Conservation (phyloP, 2,888 invertebrate species). For the Sinotaia quadrata region DNA sequence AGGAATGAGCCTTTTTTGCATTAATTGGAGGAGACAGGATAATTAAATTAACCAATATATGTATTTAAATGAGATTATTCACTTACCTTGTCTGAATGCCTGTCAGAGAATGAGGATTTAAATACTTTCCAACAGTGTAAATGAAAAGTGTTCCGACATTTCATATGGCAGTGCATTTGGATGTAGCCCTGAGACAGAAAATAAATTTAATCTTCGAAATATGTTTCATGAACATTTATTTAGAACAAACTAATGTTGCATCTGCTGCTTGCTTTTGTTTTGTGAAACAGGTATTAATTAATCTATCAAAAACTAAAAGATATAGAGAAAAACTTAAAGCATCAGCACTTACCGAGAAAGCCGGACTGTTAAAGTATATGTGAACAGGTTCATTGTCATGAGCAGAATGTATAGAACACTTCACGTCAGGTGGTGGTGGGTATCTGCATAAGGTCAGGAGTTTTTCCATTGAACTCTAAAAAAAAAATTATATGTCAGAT, state of each 20-base stretch:
- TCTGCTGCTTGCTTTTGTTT: too few relatives aligned
- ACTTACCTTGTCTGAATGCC: slow-evolving; percentile 51
- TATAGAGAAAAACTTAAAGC: neutral
- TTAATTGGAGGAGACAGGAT: too few relatives aligned
- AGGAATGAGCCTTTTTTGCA: too few relatives aligned
- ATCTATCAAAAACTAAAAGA: too few relatives aligned
- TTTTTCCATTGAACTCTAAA: slow-evolving; percentile 43
- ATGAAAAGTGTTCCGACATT: slow-evolving; percentile 52
- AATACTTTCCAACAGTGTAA: slow-evolving; percentile 49
- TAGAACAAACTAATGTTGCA: too few relatives aligned
- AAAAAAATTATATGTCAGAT: slow-evolving; percentile 7
- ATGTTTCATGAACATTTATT: too few relatives aligned
- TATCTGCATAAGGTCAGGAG: slow-evolving; percentile 41
- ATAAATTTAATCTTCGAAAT: too few relatives aligned
- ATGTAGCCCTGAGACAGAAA: slow-evolving; percentile 52
- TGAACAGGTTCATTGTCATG: slow-evolving; percentile 39
- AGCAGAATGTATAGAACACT: slow-evolving; percentile 48
- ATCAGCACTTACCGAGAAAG: slow-evolving; percentile 52
- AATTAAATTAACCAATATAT: too few relatives aligned
- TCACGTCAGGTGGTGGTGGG: slow-evolving; percentile 54
- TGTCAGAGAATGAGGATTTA: slow-evolving; percentile 37
- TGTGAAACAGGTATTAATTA: too few relatives aligned
- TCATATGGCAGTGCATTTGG: slow-evolving; percentile 44
- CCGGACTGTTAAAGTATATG: slow-evolving; percentile 56
- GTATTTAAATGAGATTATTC: neutral